Evolutionary conservation across 2,113 vertebrate genomes (phyloP), one percentile per base, ranked within the genome.

Genomic region (Oncorhynchus tshawytscha): DNA sequence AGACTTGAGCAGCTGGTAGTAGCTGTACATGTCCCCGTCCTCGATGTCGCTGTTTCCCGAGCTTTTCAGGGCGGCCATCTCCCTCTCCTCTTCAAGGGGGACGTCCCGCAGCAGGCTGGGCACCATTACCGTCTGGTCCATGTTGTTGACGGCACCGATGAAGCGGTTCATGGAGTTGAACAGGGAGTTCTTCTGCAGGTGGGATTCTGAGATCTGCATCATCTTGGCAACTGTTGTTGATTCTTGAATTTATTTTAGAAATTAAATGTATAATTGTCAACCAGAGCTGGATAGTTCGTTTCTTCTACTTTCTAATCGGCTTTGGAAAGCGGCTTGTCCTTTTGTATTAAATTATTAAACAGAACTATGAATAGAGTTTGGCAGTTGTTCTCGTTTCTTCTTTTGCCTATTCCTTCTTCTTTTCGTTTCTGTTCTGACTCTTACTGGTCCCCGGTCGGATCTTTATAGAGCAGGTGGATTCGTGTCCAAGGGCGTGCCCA

Each of bases 121-220:
- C 84, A 99, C 93, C 97, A 99, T 96, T 81, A 99, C 92, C 8
- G 97, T 99, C 94, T 98, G 95, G 90, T 99, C 97, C 97, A 99
- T 99, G 93, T 98, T 96, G 91, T 97, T 99, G 48, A 99, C 97
- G 0, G 97, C 97, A 71, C 96, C 95, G 72, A 99, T 94, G 88
- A 99, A 99, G 79, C 96, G 94, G 91, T 98, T 97, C 97, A 98
- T 99, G 89, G 97, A 96, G 82, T 96, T 97, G 83, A 98, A 97
- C 68, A 99, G 95, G 54, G 96, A 96, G 90, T 98, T 96, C 86
- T 96, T 99, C 91, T 97, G 96, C 77, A 91, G 95, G 86, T 94
- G 91, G 39, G 95, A 92, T 68, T 99, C 96, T 39, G 88, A 88
- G 77, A 96, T 90, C 87, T 97, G 96, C 96, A 96, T 96, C 95